Evolutionary conservation across 2,888 invertebrate species (phyloP).

Genomic region (Campoletis raptor): DNA sequence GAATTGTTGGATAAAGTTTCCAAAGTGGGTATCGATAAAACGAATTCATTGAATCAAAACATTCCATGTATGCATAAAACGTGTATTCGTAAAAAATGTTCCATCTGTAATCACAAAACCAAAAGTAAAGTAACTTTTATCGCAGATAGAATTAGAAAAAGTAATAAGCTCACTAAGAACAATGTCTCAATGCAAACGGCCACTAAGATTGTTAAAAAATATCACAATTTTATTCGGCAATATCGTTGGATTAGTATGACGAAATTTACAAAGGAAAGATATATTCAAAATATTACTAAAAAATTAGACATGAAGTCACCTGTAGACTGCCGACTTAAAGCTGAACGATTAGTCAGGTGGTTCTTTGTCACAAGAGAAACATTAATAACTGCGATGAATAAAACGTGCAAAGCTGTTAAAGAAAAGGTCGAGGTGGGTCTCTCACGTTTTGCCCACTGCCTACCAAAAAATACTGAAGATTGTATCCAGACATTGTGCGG

Average conservation of each 20-base stretch:
- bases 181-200: background rate
- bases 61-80: background rate
- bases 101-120: background rate
- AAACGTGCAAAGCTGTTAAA: conserved; percentile 6
- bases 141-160: background rate
- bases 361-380: background rate
- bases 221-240: background rate
- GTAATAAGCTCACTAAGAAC: background rate
- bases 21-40: background rate
- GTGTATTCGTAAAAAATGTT: background rate
- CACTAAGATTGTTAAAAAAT: background rate
- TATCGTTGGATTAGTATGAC: background rate
- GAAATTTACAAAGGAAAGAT: background rate
- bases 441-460: background rate
- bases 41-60: background rate
- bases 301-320: background rate
- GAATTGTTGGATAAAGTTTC: background rate
- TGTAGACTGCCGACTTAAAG: conserved; percentile 7
- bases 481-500: background rate
- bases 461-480: background rate
- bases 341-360: conserved; percentile 35
- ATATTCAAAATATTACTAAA: conserved; percentile 9
- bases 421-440: background rate
- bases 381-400: conserved; percentile 7
- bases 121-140: background rate